These are phyloP conservation scores for Chionodraco myersi DNA, from an alignment of 2,113 vertebrate genomes.

Conservation along the genomic window DNA sequence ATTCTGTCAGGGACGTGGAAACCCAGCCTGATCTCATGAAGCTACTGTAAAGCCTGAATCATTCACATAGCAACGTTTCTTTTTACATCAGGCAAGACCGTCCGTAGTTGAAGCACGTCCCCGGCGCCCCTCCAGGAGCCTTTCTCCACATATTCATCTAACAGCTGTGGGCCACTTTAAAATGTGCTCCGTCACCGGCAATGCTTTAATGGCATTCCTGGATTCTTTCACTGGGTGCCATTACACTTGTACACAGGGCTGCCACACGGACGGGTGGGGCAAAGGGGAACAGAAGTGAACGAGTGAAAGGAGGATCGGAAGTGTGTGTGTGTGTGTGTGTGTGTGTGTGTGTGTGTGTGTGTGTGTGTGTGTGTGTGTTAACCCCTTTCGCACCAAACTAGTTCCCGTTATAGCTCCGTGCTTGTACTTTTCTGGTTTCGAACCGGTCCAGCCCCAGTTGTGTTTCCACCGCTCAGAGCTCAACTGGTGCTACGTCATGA, in stretches of 20 bases:
- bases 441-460: too few species aligned
- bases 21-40: slow-evolving; percentile 14
- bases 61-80: slow-evolving; percentile 44
- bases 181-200: slow-evolving; percentile 59
- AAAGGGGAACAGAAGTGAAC: background rate
- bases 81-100: background rate
- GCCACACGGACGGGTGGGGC: slow-evolving; percentile 17
- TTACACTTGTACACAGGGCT: slow-evolving; percentile 33
- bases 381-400: too few species aligned
- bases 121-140: slow-evolving; percentile 24
- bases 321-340: background rate
- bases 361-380: too few species aligned
- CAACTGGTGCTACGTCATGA: too few species aligned
- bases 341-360: background rate
- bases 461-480: too few species aligned
- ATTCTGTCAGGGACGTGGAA: slow-evolving; percentile 29
- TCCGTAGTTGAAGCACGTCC: background rate
- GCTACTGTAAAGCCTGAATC: slow-evolving; percentile 21
- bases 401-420: too few species aligned
- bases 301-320: background rate
- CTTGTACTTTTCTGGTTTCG: too few species aligned
- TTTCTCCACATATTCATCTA: slow-evolving; percentile 20
- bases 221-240: slow-evolving; percentile 39
- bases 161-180: slow-evolving; percentile 57
- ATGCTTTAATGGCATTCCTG: slow-evolving; percentile 62